Conservation (phyloP, 1,140 invertebrate genomes). For the Danaus melanippus region DNA sequence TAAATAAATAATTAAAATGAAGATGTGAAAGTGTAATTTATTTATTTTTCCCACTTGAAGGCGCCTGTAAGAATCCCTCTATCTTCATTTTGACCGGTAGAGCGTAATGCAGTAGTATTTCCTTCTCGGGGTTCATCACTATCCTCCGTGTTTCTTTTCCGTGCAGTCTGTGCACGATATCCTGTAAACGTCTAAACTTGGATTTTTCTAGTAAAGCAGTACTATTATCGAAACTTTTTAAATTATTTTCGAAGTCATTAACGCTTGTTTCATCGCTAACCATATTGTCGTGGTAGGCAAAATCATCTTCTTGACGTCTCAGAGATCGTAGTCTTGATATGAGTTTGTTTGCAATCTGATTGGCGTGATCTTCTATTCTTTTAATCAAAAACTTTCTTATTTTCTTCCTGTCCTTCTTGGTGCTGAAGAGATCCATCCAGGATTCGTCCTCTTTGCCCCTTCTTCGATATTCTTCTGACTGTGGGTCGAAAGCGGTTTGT, state of each 20-base stretch:
- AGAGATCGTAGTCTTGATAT: slow-evolving; percentile 15
- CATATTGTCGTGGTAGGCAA: slow-evolving; percentile 27
- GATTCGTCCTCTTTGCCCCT: slow-evolving; percentile 6
- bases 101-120: slow-evolving; percentile 24
- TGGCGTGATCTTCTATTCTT: slow-evolving; percentile 19
- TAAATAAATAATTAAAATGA: no score
- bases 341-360: slow-evolving; percentile 20
- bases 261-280: slow-evolving; percentile 11
- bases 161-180: slow-evolving; percentile 14
- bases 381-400: slow-evolving; percentile 13
- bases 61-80: slow-evolving; percentile 23
- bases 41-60: slow-evolving; percentile 4
- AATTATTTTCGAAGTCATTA: slow-evolving; percentile 16
- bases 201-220: slow-evolving; percentile 2
- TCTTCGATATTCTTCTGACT: slow-evolving; percentile 24
- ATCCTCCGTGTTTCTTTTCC: slow-evolving; percentile 8
- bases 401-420: slow-evolving; percentile 7
- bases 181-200: slow-evolving; percentile 5
- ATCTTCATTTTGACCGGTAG: slow-evolving; percentile 27
- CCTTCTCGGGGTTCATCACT: slow-evolving; percentile 13
- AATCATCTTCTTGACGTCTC: slow-evolving; percentile 16
- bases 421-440: slow-evolving; percentile 6
- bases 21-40: slow-evolving; percentile 3
- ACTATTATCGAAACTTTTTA: slow-evolving; percentile 13
- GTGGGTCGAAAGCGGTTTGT: slow-evolving; percentile 7